A percentile compares a stretch with the other conserved stretches of the same genome.
phyloP scores from a whole-genome alignment of 1,140 invertebrate genomes.

The Odontomachus brunneus region DNA sequence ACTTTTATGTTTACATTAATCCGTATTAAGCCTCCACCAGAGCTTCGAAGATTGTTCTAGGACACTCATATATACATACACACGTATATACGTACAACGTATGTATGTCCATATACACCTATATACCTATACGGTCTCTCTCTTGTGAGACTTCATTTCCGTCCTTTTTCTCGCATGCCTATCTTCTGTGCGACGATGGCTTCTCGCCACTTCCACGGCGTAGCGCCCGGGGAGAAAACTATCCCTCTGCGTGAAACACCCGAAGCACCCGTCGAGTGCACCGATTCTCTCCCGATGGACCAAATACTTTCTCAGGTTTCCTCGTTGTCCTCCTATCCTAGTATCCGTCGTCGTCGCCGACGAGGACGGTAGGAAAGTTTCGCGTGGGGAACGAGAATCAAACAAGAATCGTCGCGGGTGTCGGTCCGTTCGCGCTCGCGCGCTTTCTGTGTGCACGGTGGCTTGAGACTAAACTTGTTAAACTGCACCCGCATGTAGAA shows the following conservation, averaged over 20 bases:
- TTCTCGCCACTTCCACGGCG: conserved; percentile 29
- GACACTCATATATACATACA: not conserved
- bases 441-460: conserved; percentile 13
- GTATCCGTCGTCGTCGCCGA: not conserved
- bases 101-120: no score
- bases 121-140: not conserved
- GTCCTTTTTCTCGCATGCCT: conserved; percentile 35
- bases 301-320: conserved; percentile 45
- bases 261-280: conserved; percentile 4
- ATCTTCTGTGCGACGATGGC: conserved; percentile 6
- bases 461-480: conserved; percentile 59
- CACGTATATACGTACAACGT: not conserved
- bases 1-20: no score
- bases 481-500: conserved; percentile 60
- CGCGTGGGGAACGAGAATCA: conserved; percentile 52
- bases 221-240: conserved; percentile 42
- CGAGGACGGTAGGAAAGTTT: conserved; percentile 31
- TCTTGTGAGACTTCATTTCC: conserved; percentile 15
- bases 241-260: conserved; percentile 5
- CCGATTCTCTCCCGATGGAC: conserved; percentile 23
- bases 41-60: no score
- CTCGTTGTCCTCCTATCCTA: not conserved
- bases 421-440: not conserved
- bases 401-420: conserved; percentile 38
- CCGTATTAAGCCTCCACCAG: no score